phyloP scores from a whole-genome alignment of 92 coral and sea anemone species.

The Anthopleura xanthogrammica region DNA sequence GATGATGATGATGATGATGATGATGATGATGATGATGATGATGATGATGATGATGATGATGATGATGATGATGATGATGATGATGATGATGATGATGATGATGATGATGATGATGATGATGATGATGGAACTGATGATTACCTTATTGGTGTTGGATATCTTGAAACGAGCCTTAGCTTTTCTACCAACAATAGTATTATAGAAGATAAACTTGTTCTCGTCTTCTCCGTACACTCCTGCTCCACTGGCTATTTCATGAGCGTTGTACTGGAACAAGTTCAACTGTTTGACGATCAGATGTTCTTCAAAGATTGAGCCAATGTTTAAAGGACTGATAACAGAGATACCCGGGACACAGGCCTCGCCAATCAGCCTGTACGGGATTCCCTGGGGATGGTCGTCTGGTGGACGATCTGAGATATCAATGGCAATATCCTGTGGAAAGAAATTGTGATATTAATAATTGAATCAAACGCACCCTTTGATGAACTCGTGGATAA shows the following conservation, averaged over 20 bases:
- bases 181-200: constrained; percentile 91
- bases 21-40: too few species aligned
- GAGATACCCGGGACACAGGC: constrained; percentile 93
- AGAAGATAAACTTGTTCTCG: constrained; percentile 92
- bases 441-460: not conserved
- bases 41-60: too few species aligned
- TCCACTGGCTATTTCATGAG: constrained; percentile 86
- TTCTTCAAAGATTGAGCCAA: constrained; percentile 97
- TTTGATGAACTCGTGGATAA: too few species aligned
- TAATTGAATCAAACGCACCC: too few species aligned
- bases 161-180: constrained; percentile 90
- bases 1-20: too few species aligned
- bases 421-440: constrained; percentile 88
- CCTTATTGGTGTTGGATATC: constrained; percentile 93
- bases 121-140: not conserved
- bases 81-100: too few species aligned
- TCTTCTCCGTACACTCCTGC: constrained; percentile 98
- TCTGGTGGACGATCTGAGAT: constrained; percentile 93
- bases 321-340: constrained; percentile 62
- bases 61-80: too few species aligned
- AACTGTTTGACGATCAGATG: constrained; percentile 91
- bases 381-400: constrained; percentile 98
- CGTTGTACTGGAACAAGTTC: constrained; percentile 82
- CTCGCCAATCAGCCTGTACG: constrained; percentile 95
- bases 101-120: too few species aligned